phyloP scores from a whole-genome alignment of 1,140 invertebrate species.

The Orchestia grillus region DNA sequence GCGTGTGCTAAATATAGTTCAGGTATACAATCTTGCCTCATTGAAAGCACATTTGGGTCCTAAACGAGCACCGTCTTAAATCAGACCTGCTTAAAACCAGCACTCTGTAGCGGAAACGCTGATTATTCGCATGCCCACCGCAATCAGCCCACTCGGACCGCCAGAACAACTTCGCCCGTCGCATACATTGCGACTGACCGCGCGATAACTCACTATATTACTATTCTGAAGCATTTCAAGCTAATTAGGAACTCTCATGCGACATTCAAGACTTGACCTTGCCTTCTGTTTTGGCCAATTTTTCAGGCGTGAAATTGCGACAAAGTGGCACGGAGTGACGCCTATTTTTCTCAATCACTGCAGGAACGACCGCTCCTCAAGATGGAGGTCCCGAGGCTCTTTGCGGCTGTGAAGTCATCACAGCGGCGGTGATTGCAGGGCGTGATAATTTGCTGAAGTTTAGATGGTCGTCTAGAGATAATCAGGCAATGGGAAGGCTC shows the following conservation, averaged over 20 bases:
- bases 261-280: background rate
- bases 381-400: background rate
- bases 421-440: background rate
- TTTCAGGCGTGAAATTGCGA: background rate
- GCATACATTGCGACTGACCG: background rate
- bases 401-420: background rate
- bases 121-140: background rate
- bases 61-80: background rate
- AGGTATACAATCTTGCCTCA: background rate
- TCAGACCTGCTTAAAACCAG: background rate
- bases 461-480: background rate
- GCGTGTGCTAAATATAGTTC: background rate
- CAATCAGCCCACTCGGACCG: background rate
- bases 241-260: background rate
- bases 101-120: background rate
- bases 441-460: background rate
- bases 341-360: background rate
- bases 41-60: background rate
- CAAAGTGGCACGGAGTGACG: background rate
- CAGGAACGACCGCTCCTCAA: background rate
- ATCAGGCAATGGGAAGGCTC: background rate
- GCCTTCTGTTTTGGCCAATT: background rate
- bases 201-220: background rate
- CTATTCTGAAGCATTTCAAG: background rate
- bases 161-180: background rate